Evolutionary conservation across 2,888 invertebrate genomes (phyloP), one percentile per base, ranked within the genome.

Genomic region (Archips crataeganus): DNA sequence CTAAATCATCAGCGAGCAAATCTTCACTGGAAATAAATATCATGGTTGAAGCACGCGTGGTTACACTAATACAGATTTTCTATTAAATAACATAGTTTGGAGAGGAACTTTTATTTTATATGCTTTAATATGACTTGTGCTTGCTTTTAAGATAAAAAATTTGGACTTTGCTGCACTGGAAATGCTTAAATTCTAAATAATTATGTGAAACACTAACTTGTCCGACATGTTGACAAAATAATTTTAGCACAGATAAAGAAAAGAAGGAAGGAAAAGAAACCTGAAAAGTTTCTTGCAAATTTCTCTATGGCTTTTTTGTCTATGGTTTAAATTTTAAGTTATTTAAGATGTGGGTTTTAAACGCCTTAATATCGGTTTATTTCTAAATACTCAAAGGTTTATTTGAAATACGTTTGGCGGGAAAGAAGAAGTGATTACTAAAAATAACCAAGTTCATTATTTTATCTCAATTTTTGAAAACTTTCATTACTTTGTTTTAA

Each of bases 211-310:
- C 83, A 93, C 93, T 89, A 88, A 94, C 94, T 91, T 92, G 86
- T 94, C 94, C 90, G 94, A 94, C 94, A 94, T 94, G 87, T 92
- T 93, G 90, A 85, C 85, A 87, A 85, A 83, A 75, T 79, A 78
- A 65, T 70, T 70, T 61, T 54, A 23, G 8, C 23, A n/a, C 54
- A 9, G 8, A 9, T 69, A 34, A 42, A 32, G 4, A 0, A 54
- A 51, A n/a, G 2, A 66, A 32, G 34, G 61, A 15, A 57, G 11
- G 34, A 6, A 71, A 59, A 39, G 39, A 51, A 65, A 6, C 9
- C 15, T 10, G 1, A 8, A n/a, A 36, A 10, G 45, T 5, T 32
- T 23, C 34, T 13, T 0, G 8, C 32, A 32, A 23, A 0, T 42
- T 51, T 23, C 32, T 71, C 71, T 71, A 36, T 66, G 66, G 32